Percentiles rank a stretch among this genome's conserved stretches.
Evolutionary conservation across 92 coral and sea anemone genomes (phyloP).

Genomic region (Epizoanthus scotinus): DNA sequence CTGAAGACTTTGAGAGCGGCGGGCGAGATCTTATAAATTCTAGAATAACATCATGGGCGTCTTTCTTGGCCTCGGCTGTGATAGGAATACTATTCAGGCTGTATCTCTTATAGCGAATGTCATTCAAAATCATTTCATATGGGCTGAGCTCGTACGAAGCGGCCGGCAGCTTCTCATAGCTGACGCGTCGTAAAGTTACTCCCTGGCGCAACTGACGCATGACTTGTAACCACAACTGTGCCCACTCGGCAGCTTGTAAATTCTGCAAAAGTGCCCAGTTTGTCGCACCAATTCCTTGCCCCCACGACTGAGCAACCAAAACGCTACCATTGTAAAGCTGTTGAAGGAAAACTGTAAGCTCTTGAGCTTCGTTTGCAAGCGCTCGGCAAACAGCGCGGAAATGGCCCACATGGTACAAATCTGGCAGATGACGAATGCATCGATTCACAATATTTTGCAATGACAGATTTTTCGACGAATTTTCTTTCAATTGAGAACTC

Average conservation of each 20-base stretch:
- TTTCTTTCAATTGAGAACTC: constrained; percentile 37
- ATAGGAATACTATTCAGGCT: constrained; percentile 60
- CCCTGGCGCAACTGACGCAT: constrained; percentile 84
- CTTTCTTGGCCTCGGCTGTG: constrained; percentile 62
- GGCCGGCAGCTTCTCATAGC: constrained; percentile 73
- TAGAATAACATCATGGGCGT: constrained; percentile 86
- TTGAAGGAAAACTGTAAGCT: constrained; percentile 74
- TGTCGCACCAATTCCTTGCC: constrained; percentile 79
- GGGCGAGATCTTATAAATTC: constrained; percentile 91
- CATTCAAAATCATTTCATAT: constrained; percentile 81
- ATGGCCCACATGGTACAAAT: constrained; percentile 65
- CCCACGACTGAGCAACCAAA: constrained; percentile 73
- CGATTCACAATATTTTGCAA: constrained; percentile 70
- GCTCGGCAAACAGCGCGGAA: constrained; percentile 88
- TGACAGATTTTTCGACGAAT: constrained; percentile 49
- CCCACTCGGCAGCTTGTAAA: constrained; percentile 90
- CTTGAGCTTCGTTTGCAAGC: constrained; percentile 76
- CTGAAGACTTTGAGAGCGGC: constrained; percentile 74
- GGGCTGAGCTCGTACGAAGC: constrained; percentile 77
- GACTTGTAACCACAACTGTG: constrained; percentile 89
- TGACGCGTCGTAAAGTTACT: constrained; percentile 78
- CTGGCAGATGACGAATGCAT: constrained; percentile 78
- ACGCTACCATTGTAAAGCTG: constrained; percentile 86
- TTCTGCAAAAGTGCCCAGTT: constrained; percentile 86
- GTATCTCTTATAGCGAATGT: constrained; percentile 79